phyloP scores from a whole-genome alignment of 2,113 vertebrate genomes.

The Notothenia rossii region DNA sequence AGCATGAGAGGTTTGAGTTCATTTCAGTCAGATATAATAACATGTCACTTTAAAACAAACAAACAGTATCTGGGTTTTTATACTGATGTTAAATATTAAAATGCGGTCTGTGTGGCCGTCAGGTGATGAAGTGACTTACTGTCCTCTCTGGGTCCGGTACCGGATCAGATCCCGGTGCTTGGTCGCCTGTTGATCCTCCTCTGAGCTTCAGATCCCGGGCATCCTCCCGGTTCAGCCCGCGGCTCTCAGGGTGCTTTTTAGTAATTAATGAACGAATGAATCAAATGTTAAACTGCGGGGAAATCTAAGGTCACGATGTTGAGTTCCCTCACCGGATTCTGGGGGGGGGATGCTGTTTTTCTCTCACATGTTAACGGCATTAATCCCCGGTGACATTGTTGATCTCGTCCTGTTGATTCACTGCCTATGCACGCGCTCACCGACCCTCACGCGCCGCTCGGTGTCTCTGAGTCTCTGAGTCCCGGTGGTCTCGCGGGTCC shows the following conservation, averaged over 20 bases:
- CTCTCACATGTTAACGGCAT: not conserved
- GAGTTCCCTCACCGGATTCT: not conserved
- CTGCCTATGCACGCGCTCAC: not conserved
- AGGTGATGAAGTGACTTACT: not conserved
- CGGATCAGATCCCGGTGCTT: not conserved
- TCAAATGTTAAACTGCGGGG: not conserved
- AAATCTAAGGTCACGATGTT: no score
- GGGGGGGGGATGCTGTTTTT: not conserved
- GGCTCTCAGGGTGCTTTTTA: conserved; percentile 1
- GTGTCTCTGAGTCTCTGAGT: not conserved
- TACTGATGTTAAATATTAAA: no score
- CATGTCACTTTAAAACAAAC: no score
- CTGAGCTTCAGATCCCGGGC: not conserved
- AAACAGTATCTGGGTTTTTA: no score
- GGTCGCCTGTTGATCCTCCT: conserved; percentile 46
- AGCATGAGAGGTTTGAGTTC: no score
- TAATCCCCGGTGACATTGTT: conserved; percentile 23
- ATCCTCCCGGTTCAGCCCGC: not conserved
- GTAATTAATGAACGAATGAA: not conserved
- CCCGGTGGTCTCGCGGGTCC: no score
- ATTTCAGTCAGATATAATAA: no score
- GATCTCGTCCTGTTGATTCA: conserved; percentile 63
- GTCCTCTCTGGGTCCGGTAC: not conserved
- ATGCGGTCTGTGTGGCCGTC: no score
- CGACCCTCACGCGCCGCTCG: no score